Evolutionary conservation across 2,888 invertebrate species (phyloP).

Genomic region (Agriopis leucophaearia): DNA sequence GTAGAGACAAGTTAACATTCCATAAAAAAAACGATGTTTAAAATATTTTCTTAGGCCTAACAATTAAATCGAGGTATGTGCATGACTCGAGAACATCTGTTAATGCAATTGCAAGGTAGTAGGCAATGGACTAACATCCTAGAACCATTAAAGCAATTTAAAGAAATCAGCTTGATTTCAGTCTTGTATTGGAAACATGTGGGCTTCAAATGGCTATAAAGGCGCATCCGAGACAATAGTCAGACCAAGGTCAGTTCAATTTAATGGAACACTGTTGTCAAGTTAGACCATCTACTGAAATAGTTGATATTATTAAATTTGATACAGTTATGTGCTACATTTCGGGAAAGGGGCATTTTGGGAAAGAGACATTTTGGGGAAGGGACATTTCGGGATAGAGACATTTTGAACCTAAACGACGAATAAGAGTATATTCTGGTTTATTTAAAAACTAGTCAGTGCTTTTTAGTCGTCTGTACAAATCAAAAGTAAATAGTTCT

Average conservation of each 20-base stretch:
- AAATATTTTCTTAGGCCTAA: too few species aligned
- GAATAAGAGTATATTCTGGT: background rate
- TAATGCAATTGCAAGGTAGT: constrained; percentile 34
- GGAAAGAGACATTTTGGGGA: too few species aligned
- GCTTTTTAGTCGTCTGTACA: background rate
- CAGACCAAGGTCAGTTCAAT: constrained; percentile 60
- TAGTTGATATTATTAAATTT: constrained; percentile 14
- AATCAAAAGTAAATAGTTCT: background rate
- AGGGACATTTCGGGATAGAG: too few species aligned
- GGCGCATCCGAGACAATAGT: constrained; percentile 44
- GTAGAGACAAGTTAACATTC: background rate
- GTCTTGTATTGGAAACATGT: constrained; percentile 34
- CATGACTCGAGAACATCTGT: constrained; percentile 31
- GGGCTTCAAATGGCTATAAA: constrained; percentile 40
- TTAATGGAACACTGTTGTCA: constrained; percentile 48
- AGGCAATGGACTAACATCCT: constrained; percentile 36
- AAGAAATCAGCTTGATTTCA: constrained; percentile 50
- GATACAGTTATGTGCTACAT: background rate
- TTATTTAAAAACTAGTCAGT: background rate
- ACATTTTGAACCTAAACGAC: too few species aligned
- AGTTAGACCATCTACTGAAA: constrained; percentile 18
- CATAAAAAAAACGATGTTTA: background rate
- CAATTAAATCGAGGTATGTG: constrained; percentile 11
- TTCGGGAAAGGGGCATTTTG: too few species aligned
- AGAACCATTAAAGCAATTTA: constrained; percentile 38